Evolutionary conservation across 2,797 vertebrate genomes (phyloP).

Genomic region (Chanos chanos): DNA sequence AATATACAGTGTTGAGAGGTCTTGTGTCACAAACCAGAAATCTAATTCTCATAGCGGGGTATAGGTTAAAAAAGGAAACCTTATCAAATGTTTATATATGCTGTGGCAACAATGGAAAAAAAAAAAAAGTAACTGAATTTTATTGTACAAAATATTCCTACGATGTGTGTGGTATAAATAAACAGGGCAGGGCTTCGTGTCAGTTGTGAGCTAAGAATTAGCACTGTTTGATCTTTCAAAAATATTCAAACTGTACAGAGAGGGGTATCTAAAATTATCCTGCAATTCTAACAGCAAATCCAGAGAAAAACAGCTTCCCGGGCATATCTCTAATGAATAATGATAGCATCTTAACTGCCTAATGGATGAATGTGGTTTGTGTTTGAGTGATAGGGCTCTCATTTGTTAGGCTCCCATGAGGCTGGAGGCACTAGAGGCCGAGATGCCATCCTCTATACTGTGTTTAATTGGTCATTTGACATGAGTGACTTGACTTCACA

Average conservation of each 20-base stretch:
- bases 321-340: constrained; percentile 73
- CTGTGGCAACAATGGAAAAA: no score
- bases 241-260: constrained; percentile 4
- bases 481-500: constrained; percentile 69
- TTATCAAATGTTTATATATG: no score
- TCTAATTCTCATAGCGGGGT: no score
- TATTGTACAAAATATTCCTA: no score
- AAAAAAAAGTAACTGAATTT: no score
- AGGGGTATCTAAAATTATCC: neutral
- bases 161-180: no score
- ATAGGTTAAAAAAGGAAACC: no score
- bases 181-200: no score
- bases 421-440: constrained; percentile 62
- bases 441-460: constrained; percentile 74
- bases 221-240: no score
- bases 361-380: constrained; percentile 75
- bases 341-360: constrained; percentile 72
- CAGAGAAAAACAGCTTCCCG: constrained; percentile 69
- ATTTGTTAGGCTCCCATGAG: constrained; percentile 69
- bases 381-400: constrained; percentile 72
- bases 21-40: no score
- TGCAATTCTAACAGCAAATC: neutral
- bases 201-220: no score
- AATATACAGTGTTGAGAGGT: no score
- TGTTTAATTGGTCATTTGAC: constrained; percentile 78